Evolutionary conservation across 2,113 vertebrate genomes (phyloP), one percentile per base, ranked within the genome.

Genomic region (Oreochromis spilurus): DNA sequence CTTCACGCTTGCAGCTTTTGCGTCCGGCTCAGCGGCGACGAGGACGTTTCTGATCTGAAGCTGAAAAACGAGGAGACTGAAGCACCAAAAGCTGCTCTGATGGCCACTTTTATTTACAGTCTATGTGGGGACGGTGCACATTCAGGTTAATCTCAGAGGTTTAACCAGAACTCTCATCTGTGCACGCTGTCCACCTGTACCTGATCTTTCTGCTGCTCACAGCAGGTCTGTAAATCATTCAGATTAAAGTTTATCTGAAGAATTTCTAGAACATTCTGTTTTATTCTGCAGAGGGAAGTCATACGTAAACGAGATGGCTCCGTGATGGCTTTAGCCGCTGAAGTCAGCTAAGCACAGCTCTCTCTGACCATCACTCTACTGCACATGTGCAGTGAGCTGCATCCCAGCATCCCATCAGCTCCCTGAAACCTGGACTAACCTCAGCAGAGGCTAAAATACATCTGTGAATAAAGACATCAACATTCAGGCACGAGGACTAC

Each of bases 131-230:
- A 9, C 9, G 9, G 36, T 36, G 43, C 11, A 9, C 4, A 4
- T 38, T 38, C 7, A 36, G 36, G 36, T 13, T 43, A 7, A 50
- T 8, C 16, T 50, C 14, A 52, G 17, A 50, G 14, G 16, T 17
- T 17, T 50, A 7, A 36, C 34, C 16, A 50, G 16, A 19, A 24
- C 10, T 7, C 21, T 24, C 6, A 6, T 14, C 21, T 29, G 12
- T 58, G 55, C 55, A 58, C 12, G 9, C 21, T 24, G 54, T 58
- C 26, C 55, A 9, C 6, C 45, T 48, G 45, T 16, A 21, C 9
- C 9, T 6, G n/a, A 54, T 11, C n/a, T 11, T 11, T 53, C 9
- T 55, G 11, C 6, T 2, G 12, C 21, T 26, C 54, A 0, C 21
- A 58, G 55, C 24, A 29, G 24, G 26, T 31, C 57, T 5, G 4